A percentile compares a stretch with the other conserved stretches of the same genome.
Conservation (phyloP, 2,113 vertebrate species). For the Malurus melanocephalus region DNA sequence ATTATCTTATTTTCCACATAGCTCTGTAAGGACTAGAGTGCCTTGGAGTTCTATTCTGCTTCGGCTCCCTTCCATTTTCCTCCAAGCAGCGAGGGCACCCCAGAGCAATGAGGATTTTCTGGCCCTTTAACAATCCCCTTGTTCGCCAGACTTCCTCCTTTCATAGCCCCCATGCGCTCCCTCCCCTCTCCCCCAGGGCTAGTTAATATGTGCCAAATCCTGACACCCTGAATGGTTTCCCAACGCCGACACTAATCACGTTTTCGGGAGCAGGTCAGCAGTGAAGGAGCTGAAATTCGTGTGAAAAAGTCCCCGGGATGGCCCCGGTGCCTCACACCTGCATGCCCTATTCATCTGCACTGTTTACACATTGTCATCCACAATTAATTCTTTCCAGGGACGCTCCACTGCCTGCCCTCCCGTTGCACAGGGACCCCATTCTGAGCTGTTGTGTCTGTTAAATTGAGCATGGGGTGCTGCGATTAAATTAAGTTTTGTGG, state of each 20-base stretch:
- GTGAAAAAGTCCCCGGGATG: slow-evolving; percentile 74
- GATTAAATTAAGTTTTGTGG: slow-evolving; percentile 80
- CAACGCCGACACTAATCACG: slow-evolving; percentile 70
- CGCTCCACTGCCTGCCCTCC: slow-evolving; percentile 71
- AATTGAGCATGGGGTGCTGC: slow-evolving; percentile 80
- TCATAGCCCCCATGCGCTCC: slow-evolving; percentile 35
- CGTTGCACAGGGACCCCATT: slow-evolving; percentile 76
- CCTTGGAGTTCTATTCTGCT: background rate
- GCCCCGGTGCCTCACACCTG: slow-evolving; percentile 80
- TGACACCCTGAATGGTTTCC: slow-evolving; percentile 71
- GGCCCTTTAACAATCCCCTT: slow-evolving; percentile 51
- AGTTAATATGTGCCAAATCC: slow-evolving; percentile 71
- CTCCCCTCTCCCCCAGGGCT: slow-evolving; percentile 27
- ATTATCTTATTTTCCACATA: slow-evolving; percentile 1
- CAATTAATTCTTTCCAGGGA: slow-evolving; percentile 82
- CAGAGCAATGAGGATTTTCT: slow-evolving; percentile 35
- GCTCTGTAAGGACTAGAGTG: background rate
- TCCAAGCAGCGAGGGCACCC: background rate
- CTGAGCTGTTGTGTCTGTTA: slow-evolving; percentile 82
- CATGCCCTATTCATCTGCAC: slow-evolving; percentile 76
- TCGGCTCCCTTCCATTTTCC: background rate
- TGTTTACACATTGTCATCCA: slow-evolving; percentile 83
- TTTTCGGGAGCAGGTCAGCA: slow-evolving; percentile 73
- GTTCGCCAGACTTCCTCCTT: slow-evolving; percentile 58
- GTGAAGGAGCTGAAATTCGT: slow-evolving; percentile 69